Base-by-base conservation (phyloP, 2,888 invertebrate species). In the Geotrupes spiniger region DNA sequence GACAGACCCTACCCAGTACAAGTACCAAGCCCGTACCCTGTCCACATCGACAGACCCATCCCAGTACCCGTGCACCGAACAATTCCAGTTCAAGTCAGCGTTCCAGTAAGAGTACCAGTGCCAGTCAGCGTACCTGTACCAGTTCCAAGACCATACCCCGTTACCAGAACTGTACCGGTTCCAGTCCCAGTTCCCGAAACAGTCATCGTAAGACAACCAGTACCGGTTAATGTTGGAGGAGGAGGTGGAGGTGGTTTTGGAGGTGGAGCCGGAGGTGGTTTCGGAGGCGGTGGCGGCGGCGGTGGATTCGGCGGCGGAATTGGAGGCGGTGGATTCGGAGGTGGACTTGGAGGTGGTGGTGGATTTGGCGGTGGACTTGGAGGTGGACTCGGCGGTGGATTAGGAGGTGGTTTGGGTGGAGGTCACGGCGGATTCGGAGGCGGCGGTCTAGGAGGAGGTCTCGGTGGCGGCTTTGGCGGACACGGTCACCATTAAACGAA, bases 41-140 rank as follows among this genome's bases (percentile, higher is more conserved):
- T 78, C 0, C 66, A 74, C 0, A 74, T 78, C 0, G 77, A 77
- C 52, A 69, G 76, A 42, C 77, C 76, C 2, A 74, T 77, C 28
- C 73, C 76, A 1, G 71, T 73, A 28, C 78, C 74, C 1, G 76
- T 78, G 2, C 70, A 77, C 4, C 78, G 78, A 51, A 77, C 76
- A 0, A 76, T 78, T 1, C 77, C 61, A 9, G 56, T 58, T 37
- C 70, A 56, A 57, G 66, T 61, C 16, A 59, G 73, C 66, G 72
- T 73, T 12, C 71, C 72, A 50, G 72, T 74, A 4, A 43, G 39
- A 21, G 58, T 61, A 28, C 61, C 60, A 31, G 58, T 62, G 11
- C 60, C 59, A 16, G 70, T 70, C 1, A 78, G 78, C 42, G 79
- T 75, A 56, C 74, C 80, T 15, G 58, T 64, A 36, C 62, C 59